phyloP scores from a whole-genome alignment of 2,888 invertebrate species.

The Conus canariensis region DNA sequence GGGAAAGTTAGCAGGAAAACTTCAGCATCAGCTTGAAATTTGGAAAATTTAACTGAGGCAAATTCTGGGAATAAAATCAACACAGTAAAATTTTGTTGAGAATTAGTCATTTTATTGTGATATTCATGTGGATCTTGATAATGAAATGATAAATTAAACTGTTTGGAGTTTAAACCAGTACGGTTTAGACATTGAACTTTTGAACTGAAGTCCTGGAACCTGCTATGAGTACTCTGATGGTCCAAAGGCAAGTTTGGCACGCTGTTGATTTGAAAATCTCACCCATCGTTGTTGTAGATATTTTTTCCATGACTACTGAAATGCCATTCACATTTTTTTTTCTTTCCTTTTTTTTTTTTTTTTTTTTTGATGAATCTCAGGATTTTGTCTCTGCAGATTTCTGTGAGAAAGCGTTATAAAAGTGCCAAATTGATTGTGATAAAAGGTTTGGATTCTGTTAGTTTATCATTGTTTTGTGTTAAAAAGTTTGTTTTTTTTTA shows the following conservation, averaged over 20 bases:
- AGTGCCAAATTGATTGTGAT: not conserved
- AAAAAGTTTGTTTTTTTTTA: not conserved
- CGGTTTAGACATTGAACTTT: not conserved
- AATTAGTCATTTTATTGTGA: too few relatives aligned
- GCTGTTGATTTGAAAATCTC: not conserved
- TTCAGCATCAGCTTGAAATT: too few relatives aligned
- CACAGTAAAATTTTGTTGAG: too few relatives aligned
- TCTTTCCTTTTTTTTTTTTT: not conserved
- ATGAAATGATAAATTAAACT: too few relatives aligned
- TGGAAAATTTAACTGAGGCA: too few relatives aligned
- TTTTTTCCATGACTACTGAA: not conserved
- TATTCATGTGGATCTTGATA: too few relatives aligned
- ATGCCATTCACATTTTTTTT: not conserved
- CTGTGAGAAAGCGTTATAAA: not conserved
- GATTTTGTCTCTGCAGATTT: not conserved
- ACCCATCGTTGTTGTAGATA: not conserved
- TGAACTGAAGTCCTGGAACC: not conserved
- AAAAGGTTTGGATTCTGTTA: not conserved
- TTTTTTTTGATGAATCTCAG: not conserved
- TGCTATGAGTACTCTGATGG: not conserved
- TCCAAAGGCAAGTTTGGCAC: constrained; percentile 20
- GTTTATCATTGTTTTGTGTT: not conserved
- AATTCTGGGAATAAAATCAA: too few relatives aligned
- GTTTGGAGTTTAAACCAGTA: too few relatives aligned
- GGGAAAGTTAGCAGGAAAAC: too few relatives aligned